Evolutionary conservation across 1,140 invertebrate species (phyloP).

Genomic region (Plodia interpunctella): DNA sequence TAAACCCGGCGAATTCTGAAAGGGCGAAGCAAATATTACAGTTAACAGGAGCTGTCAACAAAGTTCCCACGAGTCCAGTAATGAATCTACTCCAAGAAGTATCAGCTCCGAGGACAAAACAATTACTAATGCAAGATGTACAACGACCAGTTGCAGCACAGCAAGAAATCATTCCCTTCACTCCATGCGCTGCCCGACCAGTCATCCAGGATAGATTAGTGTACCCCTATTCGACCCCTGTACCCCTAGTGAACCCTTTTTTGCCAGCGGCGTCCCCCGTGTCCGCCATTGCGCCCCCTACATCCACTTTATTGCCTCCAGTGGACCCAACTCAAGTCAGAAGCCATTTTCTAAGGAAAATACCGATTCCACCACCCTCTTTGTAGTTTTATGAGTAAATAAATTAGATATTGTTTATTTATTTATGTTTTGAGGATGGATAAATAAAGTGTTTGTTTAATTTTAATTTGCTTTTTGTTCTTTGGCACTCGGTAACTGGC

Average conservation of each 20-base stretch:
- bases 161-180: constrained; percentile 8
- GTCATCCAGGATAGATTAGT: constrained; percentile 17
- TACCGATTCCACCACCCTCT: constrained; percentile 46
- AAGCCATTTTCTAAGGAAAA: constrained; percentile 43
- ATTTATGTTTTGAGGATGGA: neutral
- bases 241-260: constrained; percentile 33
- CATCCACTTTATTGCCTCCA: constrained; percentile 33
- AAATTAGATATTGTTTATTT: constrained; percentile 12
- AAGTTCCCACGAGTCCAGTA: neutral
- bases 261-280: constrained; percentile 47
- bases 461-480: no score
- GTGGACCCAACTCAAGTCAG: constrained; percentile 25
- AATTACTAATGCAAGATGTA: neutral
- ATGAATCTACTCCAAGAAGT: constrained; percentile 3
- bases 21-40: constrained; percentile 23
- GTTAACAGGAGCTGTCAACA: constrained; percentile 4
- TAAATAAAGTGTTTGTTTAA: no score
- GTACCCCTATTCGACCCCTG: constrained; percentile 15
- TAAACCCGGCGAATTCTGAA: constrained; percentile 26
- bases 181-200: constrained; percentile 7
- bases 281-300: constrained; percentile 31
- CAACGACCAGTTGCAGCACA: neutral
- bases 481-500: no score
- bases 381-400: constrained; percentile 24
- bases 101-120: neutral